Base-by-base conservation (phyloP, 1,140 invertebrate species). In the Palaemon carinicauda region DNA sequence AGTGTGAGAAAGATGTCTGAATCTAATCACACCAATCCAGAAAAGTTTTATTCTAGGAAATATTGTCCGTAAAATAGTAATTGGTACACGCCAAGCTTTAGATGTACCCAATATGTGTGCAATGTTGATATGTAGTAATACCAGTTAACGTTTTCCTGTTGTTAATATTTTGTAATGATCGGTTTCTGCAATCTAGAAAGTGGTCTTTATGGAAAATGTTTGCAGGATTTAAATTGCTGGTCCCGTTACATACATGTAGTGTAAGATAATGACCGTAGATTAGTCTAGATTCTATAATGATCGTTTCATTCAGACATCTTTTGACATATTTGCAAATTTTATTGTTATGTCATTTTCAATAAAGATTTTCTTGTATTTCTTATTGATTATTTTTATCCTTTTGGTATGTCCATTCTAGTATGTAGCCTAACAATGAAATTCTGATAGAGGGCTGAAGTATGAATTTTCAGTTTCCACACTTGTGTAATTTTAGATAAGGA, bases 311-410 rank as follows among this genome's bases (percentile, higher is more conserved):
- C 83, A 86, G 83, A 86, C 83, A 86, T 86, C 83, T 86, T 86
- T 86, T 86, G 83, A 86, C 83, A 86, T 86, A 86, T 86, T 86
- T 86, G 83, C 83, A 86, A 86, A 86, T 86, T 86, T 86, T 86
- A 86, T 86, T 86, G 83, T 86, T 86, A 86, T 86, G 83, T 86
- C 83, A 86, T 86, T 86, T 86, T 86, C 83, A 86, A 86, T 86
- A 86, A 86, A 86, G 77, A 86, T 86, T 86, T 86, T 86, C 83
- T 86, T 86, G 83, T 86, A 86, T 86, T 79, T 85, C 41, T 69
- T 31, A 69, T 9, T 41, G 41, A 69, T n/a, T 69, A 14, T 69
- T 69, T 69, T 69, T 69, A 31, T n/a, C n/a, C n/a, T n/a, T n/a
- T n/a, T n/a, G n/a, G n/a, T n/a, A n/a, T n/a, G n/a, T n/a, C n/a